Evolutionary conservation across 2,797 vertebrate genomes (phyloP).

Genomic region (Valencia hispanica): DNA sequence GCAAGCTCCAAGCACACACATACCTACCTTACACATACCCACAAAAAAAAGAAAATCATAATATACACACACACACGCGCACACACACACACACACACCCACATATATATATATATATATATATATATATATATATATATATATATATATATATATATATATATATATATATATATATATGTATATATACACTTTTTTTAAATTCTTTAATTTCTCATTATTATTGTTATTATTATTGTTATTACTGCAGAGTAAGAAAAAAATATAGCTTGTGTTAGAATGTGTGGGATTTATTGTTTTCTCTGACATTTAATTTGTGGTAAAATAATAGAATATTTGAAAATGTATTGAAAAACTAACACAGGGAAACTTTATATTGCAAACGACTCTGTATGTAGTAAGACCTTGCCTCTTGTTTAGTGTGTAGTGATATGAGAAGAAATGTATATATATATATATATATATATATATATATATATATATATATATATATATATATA

Average conservation of each 20-base stretch:
- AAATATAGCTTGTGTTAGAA: neutral
- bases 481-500: too few species aligned
- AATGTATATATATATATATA: neutral
- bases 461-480: neutral
- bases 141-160: too few species aligned
- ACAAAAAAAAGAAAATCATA: too few species aligned
- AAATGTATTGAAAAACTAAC: neutral
- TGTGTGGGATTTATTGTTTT: neutral
- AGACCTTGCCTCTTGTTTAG: neutral
- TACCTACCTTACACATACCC: slow-evolving; percentile 16
- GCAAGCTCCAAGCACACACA: slow-evolving; percentile 44
- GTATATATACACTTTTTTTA: neutral
- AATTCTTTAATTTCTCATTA: too few species aligned
- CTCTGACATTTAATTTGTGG: neutral
- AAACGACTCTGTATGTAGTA: neutral
- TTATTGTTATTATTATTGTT: neutral
- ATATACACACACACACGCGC: slow-evolving; percentile 43
- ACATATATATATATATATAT: neutral
- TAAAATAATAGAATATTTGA: neutral
- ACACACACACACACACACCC: slow-evolving; percentile 11
- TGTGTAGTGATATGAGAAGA: neutral
- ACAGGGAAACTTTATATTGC: neutral
- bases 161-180: too few species aligned
- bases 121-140: neutral
- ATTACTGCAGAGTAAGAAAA: neutral